phyloP scores from a whole-genome alignment of 1,140 invertebrate species.

The Glossosoma conforme region DNA sequence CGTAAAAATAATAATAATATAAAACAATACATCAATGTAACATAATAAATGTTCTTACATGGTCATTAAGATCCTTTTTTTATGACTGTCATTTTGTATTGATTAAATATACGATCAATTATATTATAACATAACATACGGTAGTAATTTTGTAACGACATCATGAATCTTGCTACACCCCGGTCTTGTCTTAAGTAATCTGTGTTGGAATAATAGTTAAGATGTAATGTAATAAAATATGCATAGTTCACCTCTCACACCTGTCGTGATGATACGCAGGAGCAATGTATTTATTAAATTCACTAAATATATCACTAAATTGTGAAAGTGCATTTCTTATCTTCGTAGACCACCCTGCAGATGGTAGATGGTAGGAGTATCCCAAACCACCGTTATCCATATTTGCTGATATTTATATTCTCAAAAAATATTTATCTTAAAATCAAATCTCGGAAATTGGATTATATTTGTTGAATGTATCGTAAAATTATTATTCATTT shows the following conservation, averaged over 20 bases:
- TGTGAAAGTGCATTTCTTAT: conserved; percentile 76
- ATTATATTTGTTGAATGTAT: not conserved
- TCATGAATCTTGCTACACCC: no score
- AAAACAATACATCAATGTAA: no score
- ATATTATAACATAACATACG: no score
- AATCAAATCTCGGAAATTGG: not conserved
- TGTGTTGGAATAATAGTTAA: no score
- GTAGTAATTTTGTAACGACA: no score
- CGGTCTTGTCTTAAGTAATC: no score
- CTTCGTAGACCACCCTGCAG: conserved; percentile 70
- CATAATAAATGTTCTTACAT: no score
- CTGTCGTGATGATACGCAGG: conserved; percentile 94
- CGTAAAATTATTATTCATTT: no score
- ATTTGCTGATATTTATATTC: conserved; percentile 4
- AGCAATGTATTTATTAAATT: conserved; percentile 92
- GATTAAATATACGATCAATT: conserved; percentile 10
- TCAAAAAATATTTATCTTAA: conserved; percentile 1
- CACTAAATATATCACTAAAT: conserved; percentile 91
- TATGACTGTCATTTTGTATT: no score
- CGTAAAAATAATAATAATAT: no score
- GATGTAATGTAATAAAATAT: no score
- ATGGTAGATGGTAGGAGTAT: conserved; percentile 81
- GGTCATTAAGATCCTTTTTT: no score
- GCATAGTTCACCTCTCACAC: conserved; percentile 74
- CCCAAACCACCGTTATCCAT: conserved; percentile 64